These are phyloP conservation scores for Catharus minimus DNA, from an alignment of 2,113 vertebrate species.

Conservation along the genomic window DNA sequence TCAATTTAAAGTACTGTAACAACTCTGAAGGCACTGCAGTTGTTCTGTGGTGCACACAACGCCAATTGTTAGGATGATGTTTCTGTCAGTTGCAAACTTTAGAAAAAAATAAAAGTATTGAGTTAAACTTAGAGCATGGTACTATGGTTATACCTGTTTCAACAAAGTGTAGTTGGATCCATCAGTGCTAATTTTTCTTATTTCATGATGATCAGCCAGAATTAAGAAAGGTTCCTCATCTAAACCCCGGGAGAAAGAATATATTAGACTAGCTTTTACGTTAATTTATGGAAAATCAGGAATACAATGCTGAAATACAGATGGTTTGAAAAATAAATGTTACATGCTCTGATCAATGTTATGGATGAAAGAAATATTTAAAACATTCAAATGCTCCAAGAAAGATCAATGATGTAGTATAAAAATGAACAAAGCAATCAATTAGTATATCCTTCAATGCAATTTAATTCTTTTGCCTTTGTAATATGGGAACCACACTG, in stretches of 20 bases:
- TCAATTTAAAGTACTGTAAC: background rate
- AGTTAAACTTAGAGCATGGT: slow-evolving; percentile 57
- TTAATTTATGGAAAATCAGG: slow-evolving; percentile 67
- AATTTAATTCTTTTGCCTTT: slow-evolving; percentile 29
- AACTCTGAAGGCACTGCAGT: slow-evolving; percentile 12
- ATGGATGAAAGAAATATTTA: slow-evolving; percentile 70
- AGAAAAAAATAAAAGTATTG: slow-evolving; percentile 26
- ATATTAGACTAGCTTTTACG: slow-evolving; percentile 57
- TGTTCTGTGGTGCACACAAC: background rate
- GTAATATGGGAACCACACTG: background rate
- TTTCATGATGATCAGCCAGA: slow-evolving; percentile 97
- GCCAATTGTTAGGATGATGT: slow-evolving; percentile 6
- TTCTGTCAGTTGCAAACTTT: slow-evolving; percentile 22
- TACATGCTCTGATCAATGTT: slow-evolving; percentile 62
- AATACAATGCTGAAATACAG: slow-evolving; percentile 65
- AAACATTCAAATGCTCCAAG: slow-evolving; percentile 68
- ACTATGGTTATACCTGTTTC: slow-evolving; percentile 88
- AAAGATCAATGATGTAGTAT: slow-evolving; percentile 65
- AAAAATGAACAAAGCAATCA: slow-evolving; percentile 70
- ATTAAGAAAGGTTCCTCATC: slow-evolving; percentile 96
- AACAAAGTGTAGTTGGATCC: slow-evolving; percentile 97
- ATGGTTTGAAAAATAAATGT: slow-evolving; percentile 65
- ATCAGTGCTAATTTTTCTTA: slow-evolving; percentile 95
- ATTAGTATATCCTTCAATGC: slow-evolving; percentile 59
- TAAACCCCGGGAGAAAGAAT: slow-evolving; percentile 73